These are phyloP conservation scores for Syrmaticus mikado DNA, from an alignment of 2,113 vertebrate species.

Conservation along the genomic window DNA sequence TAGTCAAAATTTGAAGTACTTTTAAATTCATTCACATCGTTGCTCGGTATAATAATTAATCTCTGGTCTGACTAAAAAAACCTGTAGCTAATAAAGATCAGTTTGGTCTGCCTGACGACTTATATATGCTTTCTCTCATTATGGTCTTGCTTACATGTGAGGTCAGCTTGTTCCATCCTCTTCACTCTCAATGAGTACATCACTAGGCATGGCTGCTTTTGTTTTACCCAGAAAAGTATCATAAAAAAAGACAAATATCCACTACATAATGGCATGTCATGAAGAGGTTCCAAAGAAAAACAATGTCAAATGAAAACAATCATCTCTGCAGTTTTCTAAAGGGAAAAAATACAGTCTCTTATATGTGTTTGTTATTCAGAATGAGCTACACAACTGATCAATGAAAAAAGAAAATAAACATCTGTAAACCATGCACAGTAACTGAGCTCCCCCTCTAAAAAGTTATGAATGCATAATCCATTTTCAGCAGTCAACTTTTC, in stretches of 20 bases:
- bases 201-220: background rate
- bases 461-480: constrained; percentile 14
- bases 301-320: background rate
- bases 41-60: background rate
- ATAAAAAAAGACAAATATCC: background rate
- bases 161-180: background rate
- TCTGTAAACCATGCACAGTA: background rate
- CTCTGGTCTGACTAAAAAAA: background rate
- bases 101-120: background rate
- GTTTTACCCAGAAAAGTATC: constrained; percentile 21
- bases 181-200: background rate
- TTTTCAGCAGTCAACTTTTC: constrained; percentile 7
- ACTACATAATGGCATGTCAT: background rate
- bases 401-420: background rate
- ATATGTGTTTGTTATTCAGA: constrained; percentile 1
- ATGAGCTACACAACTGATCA: background rate
- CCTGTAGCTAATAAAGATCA: background rate
- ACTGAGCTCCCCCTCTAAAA: background rate
- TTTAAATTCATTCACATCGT: background rate
- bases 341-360: background rate
- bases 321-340: background rate
- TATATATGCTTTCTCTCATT: background rate
- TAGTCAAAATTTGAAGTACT: background rate
- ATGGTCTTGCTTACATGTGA: background rate
- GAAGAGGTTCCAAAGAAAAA: background rate